Evolutionary conservation across 2,888 invertebrate genomes (phyloP).

Genomic region (Drosophila crucigera): DNA sequence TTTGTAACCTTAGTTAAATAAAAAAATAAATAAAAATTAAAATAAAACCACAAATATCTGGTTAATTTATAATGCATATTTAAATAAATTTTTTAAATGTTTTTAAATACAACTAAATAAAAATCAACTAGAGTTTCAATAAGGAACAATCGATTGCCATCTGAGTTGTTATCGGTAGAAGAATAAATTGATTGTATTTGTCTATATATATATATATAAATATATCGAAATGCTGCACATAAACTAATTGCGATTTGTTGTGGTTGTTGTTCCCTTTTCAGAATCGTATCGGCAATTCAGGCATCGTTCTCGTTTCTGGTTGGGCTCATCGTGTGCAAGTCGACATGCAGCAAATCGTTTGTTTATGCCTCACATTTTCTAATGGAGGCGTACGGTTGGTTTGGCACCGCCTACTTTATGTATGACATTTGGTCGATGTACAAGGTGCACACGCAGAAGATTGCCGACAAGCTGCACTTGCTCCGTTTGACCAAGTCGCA

Average conservation of each 20-base stretch:
- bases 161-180: too few relatives aligned
- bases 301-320: constrained; percentile 89
- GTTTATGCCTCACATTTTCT: constrained; percentile 89
- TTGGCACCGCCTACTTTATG: constrained; percentile 92
- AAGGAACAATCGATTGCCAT: too few relatives aligned
- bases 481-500: constrained; percentile 73
- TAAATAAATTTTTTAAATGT: too few relatives aligned
- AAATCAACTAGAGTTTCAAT: too few relatives aligned
- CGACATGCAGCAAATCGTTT: constrained; percentile 90
- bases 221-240: too few relatives aligned
- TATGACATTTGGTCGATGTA: constrained; percentile 94
- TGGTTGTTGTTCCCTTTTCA: constrained; percentile 78
- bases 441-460: constrained; percentile 87
- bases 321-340: constrained; percentile 88
- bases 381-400: constrained; percentile 92
- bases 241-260: not conserved
- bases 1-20: too few relatives aligned
- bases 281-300: constrained; percentile 90
- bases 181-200: too few relatives aligned
- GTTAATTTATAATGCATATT: too few relatives aligned
- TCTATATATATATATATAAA: too few relatives aligned
- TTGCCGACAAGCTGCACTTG: constrained; percentile 83
- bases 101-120: too few relatives aligned
- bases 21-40: too few relatives aligned
- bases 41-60: too few relatives aligned